Base-by-base conservation (phyloP, 2,113 vertebrate species). In the Nibea coibor region DNA sequence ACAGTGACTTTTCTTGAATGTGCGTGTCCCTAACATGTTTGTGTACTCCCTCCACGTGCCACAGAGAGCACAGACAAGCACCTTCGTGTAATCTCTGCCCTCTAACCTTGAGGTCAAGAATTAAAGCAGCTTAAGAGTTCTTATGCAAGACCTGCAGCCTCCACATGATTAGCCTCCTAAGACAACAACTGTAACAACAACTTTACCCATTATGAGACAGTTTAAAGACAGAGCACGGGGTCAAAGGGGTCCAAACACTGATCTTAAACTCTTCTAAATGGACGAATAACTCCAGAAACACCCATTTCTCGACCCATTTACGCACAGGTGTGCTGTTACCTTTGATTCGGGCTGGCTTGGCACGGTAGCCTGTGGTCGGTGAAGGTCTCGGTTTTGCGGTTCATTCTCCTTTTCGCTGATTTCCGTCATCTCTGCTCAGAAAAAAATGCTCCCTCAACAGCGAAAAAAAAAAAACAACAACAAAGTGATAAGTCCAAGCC, bases 401-500 rank as follows among this genome's bases (percentile, higher is more conserved):
- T 96, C 96, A 8, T 95, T 96, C 80, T 97, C 96, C 85, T 96
- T 97, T 82, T 97, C 96, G 78, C 89, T 96, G 72, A 95, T 96
- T 88, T 97, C 96, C 50, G 96, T 97, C 96, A 97, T 97, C 19
- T 84, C 61, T 26, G 48, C 5, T 72, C 9, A 47, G 10, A 26
- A 72, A 50, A 19, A 57, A 78, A 73, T 7, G 2, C 14, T 67
- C 35, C 59, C 65, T 70, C 53, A 22, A 10, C 17, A 28, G 66
- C 64, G 65, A 68, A 31, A 72, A 12, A 65, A 68, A 26, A 26
- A 26, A 26, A n/a, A n/a, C n/a, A n/a, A n/a, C n/a, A 2, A 28
- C n/a, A 62, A 64, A 72, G 0, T 19, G 58, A 12, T 28, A 45
- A 53, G 77, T 83, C 81, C 82, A 78, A 59, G 22, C 22, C 19